Conservation (phyloP, 2,888 invertebrate species). For the Abrostola triplasia region DNA sequence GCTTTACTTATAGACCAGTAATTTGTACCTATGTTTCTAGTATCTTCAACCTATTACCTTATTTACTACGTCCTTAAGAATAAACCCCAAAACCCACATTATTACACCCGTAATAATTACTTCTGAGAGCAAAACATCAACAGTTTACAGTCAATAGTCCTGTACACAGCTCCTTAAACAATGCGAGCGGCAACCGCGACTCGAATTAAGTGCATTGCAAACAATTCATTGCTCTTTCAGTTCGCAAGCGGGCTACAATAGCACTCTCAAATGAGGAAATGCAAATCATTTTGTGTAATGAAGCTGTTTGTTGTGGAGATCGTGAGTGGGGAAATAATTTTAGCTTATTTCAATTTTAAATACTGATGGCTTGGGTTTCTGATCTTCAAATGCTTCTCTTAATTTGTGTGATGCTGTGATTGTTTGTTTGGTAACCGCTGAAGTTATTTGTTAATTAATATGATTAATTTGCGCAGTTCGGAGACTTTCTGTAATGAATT, state of each 20-base stretch:
- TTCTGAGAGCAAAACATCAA: conserved; percentile 11
- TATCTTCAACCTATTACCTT: not conserved
- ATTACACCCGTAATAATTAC: conserved; percentile 16
- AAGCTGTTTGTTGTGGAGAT: conserved; percentile 51
- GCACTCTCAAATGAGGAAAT: conserved; percentile 55
- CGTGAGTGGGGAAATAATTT: conserved; percentile 42
- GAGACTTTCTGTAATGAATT: too few relatives aligned
- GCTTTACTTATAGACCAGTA: too few relatives aligned
- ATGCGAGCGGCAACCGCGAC: conserved; percentile 34
- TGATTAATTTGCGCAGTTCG: too few relatives aligned
- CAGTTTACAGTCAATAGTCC: conserved; percentile 32
- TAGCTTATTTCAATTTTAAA: conserved; percentile 33
- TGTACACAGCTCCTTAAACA: conserved; percentile 39
- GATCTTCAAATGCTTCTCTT: conserved; percentile 7
- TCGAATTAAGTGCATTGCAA: conserved; percentile 65
- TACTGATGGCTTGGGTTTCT: not conserved
- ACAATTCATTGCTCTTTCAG: conserved; percentile 66
- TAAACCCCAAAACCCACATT: conserved; percentile 8
- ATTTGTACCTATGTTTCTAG: too few relatives aligned
- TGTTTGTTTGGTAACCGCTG: not conserved
- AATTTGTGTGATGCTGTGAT: not conserved
- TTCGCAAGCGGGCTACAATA: conserved; percentile 50
- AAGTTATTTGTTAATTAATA: not conserved
- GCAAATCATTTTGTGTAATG: conserved; percentile 63
- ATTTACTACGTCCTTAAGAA: not conserved